A percentile compares a stretch with the other conserved stretches of the same genome.
Conservation (phyloP, 2,888 invertebrate species). For the Mythimna albipuncta region DNA sequence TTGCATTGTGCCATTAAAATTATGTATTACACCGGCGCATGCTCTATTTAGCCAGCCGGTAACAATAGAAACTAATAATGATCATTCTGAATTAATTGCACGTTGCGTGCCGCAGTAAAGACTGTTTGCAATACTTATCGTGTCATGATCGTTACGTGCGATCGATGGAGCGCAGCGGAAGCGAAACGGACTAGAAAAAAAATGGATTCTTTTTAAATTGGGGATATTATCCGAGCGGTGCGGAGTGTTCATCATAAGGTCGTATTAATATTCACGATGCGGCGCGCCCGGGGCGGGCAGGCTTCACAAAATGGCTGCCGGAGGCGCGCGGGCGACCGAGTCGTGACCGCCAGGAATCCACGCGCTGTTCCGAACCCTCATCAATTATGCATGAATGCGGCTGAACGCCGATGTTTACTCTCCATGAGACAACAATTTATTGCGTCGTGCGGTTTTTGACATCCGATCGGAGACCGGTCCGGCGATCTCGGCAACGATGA, state of each 20-base stretch:
- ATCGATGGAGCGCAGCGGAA: slow-evolving; percentile 78
- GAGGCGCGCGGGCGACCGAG: slow-evolving; percentile 81
- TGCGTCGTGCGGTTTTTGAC: slow-evolving; percentile 89
- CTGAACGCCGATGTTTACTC: slow-evolving; percentile 89
- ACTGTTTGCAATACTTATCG: slow-evolving; percentile 78
- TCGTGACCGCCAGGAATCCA: slow-evolving; percentile 90
- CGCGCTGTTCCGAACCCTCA: slow-evolving; percentile 87
- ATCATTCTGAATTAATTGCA: slow-evolving; percentile 85
- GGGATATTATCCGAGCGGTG: slow-evolving; percentile 70
- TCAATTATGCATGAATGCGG: slow-evolving; percentile 90
- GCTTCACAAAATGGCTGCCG: slow-evolving; percentile 89
- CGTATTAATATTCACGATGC: slow-evolving; percentile 85
- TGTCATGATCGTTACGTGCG: slow-evolving; percentile 80
- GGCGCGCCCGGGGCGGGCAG: slow-evolving; percentile 81
- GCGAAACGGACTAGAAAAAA: slow-evolving; percentile 69
- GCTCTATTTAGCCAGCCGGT: slow-evolving; percentile 86
- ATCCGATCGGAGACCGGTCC: slow-evolving; percentile 83
- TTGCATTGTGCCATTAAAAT: slow-evolving; percentile 84
- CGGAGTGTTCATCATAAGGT: slow-evolving; percentile 76
- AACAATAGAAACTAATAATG: slow-evolving; percentile 88
- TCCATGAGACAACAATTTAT: slow-evolving; percentile 89
- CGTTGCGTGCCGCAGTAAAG: slow-evolving; percentile 78
- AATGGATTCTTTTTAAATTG: slow-evolving; percentile 71
- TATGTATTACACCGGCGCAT: slow-evolving; percentile 83
- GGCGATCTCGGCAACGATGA: slow-evolving; percentile 73